These are phyloP conservation scores for Ophonus ardosiacus DNA, from an alignment of 2,888 invertebrate species.

Conservation along the genomic window DNA sequence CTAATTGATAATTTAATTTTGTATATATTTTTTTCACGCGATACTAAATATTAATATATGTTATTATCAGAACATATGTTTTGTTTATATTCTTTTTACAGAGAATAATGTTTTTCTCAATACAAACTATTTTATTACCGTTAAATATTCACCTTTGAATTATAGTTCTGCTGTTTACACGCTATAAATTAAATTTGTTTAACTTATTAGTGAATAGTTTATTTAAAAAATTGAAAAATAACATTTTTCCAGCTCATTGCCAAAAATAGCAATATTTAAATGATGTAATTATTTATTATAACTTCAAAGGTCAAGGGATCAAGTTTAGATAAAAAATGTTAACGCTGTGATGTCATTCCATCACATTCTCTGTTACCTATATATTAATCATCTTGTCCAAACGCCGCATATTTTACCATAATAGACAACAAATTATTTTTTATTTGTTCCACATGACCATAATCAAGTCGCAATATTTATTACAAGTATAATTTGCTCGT, in stretches of 20 bases:
- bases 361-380: conserved; percentile 43
- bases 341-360: conserved; percentile 19
- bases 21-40: background rate
- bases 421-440: conserved; percentile 38
- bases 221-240: conserved; percentile 22
- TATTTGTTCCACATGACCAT: conserved; percentile 43
- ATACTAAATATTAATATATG: background rate
- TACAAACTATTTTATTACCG: background rate
- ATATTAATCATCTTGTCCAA: conserved; percentile 30
- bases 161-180: background rate
- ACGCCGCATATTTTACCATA: conserved; percentile 39
- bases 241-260: background rate
- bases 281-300: conserved; percentile 54
- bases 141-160: background rate
- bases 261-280: conserved; percentile 42
- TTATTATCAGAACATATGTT: background rate
- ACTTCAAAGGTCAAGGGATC: conserved; percentile 45
- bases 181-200: background rate
- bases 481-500: conserved; percentile 1
- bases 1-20: background rate
- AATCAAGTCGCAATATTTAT: conserved; percentile 37
- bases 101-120: background rate
- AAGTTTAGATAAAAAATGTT: conserved; percentile 44
- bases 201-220: background rate
- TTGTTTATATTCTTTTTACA: background rate